Evolutionary conservation across 2,888 invertebrate species (phyloP).

Genomic region (Heterodera filipjevi): DNA sequence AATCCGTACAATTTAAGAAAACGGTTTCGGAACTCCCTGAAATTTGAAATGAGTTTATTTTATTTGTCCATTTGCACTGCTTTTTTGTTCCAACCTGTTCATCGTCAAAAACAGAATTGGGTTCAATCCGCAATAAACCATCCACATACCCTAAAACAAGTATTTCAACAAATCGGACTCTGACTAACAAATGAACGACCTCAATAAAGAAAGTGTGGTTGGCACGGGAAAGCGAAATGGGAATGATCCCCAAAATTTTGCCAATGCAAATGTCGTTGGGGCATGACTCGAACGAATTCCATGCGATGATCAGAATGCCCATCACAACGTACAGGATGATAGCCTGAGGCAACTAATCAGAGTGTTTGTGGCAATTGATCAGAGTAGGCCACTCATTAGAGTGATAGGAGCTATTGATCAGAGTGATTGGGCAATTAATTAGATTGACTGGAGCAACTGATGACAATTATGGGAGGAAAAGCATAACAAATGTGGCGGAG

Average conservation of each 20-base stretch:
- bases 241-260: not conserved
- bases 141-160: not conserved
- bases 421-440: too few relatives aligned
- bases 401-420: too few relatives aligned
- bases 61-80: too few relatives aligned
- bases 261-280: not conserved
- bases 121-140: constrained; percentile 14
- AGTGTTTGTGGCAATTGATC: not conserved
- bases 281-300: constrained; percentile 3
- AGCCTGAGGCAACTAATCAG: not conserved
- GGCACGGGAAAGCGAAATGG: not conserved
- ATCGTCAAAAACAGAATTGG: constrained; percentile 12
- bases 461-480: too few relatives aligned
- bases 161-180: not conserved
- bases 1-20: not conserved
- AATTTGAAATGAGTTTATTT: not conserved
- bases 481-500: too few relatives aligned
- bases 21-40: constrained; percentile 1
- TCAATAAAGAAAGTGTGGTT: constrained; percentile 2
- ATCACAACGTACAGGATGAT: constrained; percentile 10
- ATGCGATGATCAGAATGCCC: not conserved
- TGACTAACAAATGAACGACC: not conserved
- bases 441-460: too few relatives aligned
- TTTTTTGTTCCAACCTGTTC: not conserved
- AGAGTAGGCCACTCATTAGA: too few relatives aligned